Base-by-base conservation (phyloP, 2,797 vertebrate genomes). In the Ceryle rudis region DNA sequence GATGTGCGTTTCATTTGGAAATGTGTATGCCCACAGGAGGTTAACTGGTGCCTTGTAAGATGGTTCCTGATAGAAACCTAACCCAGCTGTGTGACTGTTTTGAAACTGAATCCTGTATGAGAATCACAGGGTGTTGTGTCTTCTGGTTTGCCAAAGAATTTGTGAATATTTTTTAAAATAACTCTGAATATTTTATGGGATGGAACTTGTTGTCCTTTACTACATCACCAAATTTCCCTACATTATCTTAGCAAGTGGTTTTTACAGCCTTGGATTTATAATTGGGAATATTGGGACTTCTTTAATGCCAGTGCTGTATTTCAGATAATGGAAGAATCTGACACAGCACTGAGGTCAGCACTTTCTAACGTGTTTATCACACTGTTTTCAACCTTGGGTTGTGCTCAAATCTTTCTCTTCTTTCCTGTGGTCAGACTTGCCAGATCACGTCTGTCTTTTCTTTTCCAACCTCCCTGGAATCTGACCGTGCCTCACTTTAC, bases 271-370 rank as follows among this genome's bases (percentile, higher is more conserved):
- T 65, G 75, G 67, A 74, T 64, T 92, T 93, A 65, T 95, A 92
- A 94, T 95, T 96, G 96, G 89, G 91, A 89, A 96, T 87, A 91
- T 22, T 71, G 88, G 90, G 93, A 93, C 51, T 81, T 54, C 62
- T 91, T 84, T 91, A 93, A 69, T 58, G 44, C 73, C 89, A 84
- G 77, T 37, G 75, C 73, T 70, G 57, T 92, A 91, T 94, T 93
- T 96, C 85, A 95, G 77, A 64, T 93, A 92, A 81, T 88, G 82
- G 92, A 79, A 84, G 84, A 65, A 25, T 49, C 82, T 92, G 94
- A 87, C 86, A 88, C 52, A 88, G 85, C 61, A 58, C 75, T 61
- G 65, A 91, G 85, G 69, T 94, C 87, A 94, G 91, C 84, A 65
- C 62, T 87, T 96, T 87, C 21, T 33, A 5, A 44, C 9, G 4